These are phyloP conservation scores for Psophia crepitans DNA, from an alignment of 2,113 vertebrate genomes.

Conservation along the genomic window DNA sequence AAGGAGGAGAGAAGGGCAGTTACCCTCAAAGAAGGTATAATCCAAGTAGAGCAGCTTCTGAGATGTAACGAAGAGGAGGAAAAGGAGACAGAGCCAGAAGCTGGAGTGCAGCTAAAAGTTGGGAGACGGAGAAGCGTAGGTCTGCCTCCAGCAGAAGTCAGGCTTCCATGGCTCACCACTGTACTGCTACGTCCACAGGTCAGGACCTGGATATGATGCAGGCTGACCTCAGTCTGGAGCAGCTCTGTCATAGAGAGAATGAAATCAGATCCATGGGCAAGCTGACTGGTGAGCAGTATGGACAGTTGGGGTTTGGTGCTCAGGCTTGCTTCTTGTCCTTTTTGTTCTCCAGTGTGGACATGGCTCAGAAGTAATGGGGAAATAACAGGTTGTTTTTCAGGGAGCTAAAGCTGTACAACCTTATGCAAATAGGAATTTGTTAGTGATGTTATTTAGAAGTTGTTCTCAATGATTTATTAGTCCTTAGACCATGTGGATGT, in stretches of 20 bases:
- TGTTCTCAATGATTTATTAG: not conserved
- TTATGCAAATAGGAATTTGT: not conserved
- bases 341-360: not conserved
- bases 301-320: not conserved
- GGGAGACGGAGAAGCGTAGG: not conserved
- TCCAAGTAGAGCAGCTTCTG: not conserved
- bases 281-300: not conserved
- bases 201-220: not conserved
- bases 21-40: not conserved
- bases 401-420: not conserved
- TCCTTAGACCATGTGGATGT: not conserved
- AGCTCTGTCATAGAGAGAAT: not conserved
- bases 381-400: not conserved
- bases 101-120: not conserved
- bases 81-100: not conserved
- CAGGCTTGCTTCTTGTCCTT: not conserved
- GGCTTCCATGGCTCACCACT: fast-evolving
- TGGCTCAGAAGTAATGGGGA: not conserved
- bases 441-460: not conserved
- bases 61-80: not conserved
- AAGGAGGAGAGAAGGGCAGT: not conserved
- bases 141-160: not conserved
- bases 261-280: not conserved
- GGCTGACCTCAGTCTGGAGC: not conserved
- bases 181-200: fast-evolving